Conservation (phyloP, 2,888 invertebrate genomes). For the Nysson spinosus region DNA sequence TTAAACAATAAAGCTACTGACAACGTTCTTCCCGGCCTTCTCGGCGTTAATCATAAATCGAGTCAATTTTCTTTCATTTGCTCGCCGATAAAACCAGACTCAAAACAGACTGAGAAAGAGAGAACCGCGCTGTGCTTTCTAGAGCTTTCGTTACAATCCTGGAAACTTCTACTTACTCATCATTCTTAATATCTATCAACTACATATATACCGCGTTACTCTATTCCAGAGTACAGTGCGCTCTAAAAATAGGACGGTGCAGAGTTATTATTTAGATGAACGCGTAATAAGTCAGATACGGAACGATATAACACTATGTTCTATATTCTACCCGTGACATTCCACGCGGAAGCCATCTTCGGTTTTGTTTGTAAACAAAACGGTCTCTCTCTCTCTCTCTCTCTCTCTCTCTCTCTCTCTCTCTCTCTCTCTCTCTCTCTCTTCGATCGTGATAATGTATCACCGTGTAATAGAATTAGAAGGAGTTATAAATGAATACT, state of each 20-base stretch:
- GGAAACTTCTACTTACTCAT: conserved; percentile 2
- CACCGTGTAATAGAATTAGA: too few species aligned
- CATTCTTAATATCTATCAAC: conserved; percentile 18
- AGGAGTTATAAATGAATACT: too few species aligned
- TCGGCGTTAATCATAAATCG: conserved; percentile 21
- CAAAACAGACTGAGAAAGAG: conserved; percentile 32
- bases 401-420: too few species aligned
- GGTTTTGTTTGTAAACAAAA: conserved; percentile 52
- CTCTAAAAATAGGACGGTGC: too few species aligned
- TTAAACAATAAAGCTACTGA: conserved; percentile 46
- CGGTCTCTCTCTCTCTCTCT: conserved; percentile 5
- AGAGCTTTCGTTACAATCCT: conserved; percentile 21
- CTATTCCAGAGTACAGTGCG: background rate
- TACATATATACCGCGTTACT: conserved; percentile 15
- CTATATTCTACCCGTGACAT: conserved; percentile 18
- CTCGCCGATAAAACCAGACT: conserved; percentile 34
- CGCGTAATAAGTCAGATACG: conserved; percentile 1
- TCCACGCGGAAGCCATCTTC: conserved; percentile 31
- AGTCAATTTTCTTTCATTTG: conserved; percentile 32
- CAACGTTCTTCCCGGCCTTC: conserved; percentile 22
- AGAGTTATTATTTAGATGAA: too few species aligned
- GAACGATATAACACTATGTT: conserved; percentile 19
- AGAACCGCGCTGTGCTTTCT: conserved; percentile 13
- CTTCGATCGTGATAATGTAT: too few species aligned
- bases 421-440: too few species aligned